These are phyloP conservation scores for Sepioteuthis lessoniana DNA, from an alignment of 2,888 invertebrate genomes.

Conservation along the genomic window DNA sequence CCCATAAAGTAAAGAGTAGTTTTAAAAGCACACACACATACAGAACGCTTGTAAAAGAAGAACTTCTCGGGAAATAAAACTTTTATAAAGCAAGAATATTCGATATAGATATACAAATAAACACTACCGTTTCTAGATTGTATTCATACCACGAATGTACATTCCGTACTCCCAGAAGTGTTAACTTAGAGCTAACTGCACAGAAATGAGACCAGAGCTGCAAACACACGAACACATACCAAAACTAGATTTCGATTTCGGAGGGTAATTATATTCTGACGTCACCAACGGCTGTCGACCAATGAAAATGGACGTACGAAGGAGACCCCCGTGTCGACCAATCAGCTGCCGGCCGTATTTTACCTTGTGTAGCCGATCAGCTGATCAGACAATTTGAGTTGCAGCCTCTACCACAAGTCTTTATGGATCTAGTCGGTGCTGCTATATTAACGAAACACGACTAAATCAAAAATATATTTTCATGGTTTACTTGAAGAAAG, in stretches of 20 bases:
- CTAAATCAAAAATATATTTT: slow-evolving; percentile 1
- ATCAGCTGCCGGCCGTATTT: slow-evolving; percentile 7
- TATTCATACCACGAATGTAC: background rate
- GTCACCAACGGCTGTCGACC: background rate
- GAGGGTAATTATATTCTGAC: slow-evolving; percentile 23
- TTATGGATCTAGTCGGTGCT: background rate
- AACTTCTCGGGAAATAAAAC: no score
- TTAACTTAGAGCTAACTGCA: background rate
- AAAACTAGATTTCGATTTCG: background rate
- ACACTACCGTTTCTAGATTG: background rate
- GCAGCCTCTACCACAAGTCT: background rate
- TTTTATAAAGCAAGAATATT: no score
- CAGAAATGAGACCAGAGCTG: background rate
- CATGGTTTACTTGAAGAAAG: slow-evolving; percentile 33
- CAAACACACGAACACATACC: slow-evolving; percentile 5
- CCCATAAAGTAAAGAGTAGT: no score
- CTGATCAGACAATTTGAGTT: background rate
- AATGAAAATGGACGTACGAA: background rate
- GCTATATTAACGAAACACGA: background rate
- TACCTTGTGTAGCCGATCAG: slow-evolving; percentile 21
- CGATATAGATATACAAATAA: no score
- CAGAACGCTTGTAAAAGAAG: no score
- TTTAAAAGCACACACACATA: no score
- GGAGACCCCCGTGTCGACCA: slow-evolving; percentile 8
- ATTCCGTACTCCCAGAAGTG: background rate